These are phyloP conservation scores for Thecocarcelia acutangulata DNA, from an alignment of 2,888 invertebrate species.

Conservation along the genomic window DNA sequence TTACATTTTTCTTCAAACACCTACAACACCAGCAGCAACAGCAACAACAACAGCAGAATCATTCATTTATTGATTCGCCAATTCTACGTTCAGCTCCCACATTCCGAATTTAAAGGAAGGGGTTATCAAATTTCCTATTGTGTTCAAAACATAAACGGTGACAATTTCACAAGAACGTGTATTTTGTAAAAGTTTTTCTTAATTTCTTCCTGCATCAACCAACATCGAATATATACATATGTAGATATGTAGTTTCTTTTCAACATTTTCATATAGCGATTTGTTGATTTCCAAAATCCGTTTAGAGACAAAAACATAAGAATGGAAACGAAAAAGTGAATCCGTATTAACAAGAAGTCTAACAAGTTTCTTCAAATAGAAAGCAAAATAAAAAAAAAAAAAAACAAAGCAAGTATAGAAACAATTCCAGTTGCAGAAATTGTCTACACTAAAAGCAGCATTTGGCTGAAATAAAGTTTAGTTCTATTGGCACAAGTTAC, in stretches of 20 bases:
- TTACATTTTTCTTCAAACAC: slow-evolving; percentile 41
- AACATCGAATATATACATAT: slow-evolving; percentile 28
- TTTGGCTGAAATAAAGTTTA: slow-evolving; percentile 65
- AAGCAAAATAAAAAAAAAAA: background rate
- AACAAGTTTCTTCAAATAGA: slow-evolving; percentile 52
- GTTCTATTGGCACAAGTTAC: slow-evolving; percentile 52
- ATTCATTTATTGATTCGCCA: slow-evolving; percentile 37
- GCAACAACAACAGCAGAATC: background rate
- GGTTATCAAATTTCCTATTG: background rate
- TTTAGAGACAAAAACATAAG: slow-evolving; percentile 39
- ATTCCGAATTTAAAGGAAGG: background rate
- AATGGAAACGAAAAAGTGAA: background rate
- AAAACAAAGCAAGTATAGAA: too few relatives aligned
- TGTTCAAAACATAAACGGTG: slow-evolving; percentile 52
- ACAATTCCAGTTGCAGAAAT: slow-evolving; percentile 45
- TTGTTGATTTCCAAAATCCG: slow-evolving; percentile 62
- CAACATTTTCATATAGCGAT: slow-evolving; percentile 13
- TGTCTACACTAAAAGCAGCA: slow-evolving; percentile 64
- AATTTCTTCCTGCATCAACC: background rate
- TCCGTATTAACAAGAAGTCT: slow-evolving; percentile 52
- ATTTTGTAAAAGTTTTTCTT: slow-evolving; percentile 35
- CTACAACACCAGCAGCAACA: slow-evolving; percentile 28
- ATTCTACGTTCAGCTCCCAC: slow-evolving; percentile 4
- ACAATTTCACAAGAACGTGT: slow-evolving; percentile 52
- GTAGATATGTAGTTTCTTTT: too few relatives aligned